A percentile compares a stretch with the other conserved stretches of the same genome.
Conservation (phyloP, 1,140 invertebrate species). For the Hypothenemus hampei region DNA sequence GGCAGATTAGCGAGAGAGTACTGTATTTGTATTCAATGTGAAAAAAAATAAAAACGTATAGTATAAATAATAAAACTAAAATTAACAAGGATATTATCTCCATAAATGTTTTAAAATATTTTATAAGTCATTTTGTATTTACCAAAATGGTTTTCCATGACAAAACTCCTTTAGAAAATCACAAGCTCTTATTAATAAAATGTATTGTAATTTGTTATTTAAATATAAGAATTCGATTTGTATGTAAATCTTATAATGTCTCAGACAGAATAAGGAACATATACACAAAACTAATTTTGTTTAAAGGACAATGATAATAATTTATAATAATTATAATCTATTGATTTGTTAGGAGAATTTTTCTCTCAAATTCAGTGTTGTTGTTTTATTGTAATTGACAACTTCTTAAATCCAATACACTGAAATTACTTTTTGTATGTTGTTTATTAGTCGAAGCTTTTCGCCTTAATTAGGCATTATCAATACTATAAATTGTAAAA, state of each 20-base stretch:
- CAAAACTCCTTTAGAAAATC: background rate
- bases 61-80: background rate
- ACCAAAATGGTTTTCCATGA: conserved; percentile 1
- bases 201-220: background rate
- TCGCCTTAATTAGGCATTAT: no score
- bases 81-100: conserved; percentile 1
- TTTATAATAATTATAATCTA: no score
- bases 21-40: conserved; percentile 1
- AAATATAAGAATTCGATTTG: conserved; percentile 2
- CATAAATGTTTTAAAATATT: conserved; percentile 4
- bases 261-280: no score
- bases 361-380: no score
- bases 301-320: no score
- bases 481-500: no score
- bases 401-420: no score
- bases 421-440: no score
- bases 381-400: no score
- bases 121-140: background rate
- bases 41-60: conserved; percentile 1
- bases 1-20: conserved; percentile 1
- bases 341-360: no score
- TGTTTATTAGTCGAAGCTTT: no score
- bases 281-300: no score
- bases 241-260: background rate
- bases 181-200: conserved; percentile 1